Percentiles rank a stretch among this genome's conserved stretches.
Conservation (phyloP, 2,888 invertebrate genomes). For the Ochlodes sylvanus region DNA sequence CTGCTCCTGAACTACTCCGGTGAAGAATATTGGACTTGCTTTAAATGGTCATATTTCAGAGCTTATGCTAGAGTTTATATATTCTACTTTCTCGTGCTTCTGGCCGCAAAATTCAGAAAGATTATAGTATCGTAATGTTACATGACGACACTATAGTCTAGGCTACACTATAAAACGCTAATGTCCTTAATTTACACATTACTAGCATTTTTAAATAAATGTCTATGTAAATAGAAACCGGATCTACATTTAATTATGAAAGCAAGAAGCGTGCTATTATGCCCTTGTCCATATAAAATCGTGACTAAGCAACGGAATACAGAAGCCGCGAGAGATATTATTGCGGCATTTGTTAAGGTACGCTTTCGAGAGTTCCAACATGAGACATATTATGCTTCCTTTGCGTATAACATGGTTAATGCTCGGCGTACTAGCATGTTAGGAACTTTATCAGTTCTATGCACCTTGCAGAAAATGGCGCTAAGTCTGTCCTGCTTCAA, state of each 20-base stretch:
- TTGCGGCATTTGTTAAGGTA: constrained; percentile 22
- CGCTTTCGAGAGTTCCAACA: background rate
- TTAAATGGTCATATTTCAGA: constrained; percentile 2
- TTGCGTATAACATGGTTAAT: too few relatives aligned
- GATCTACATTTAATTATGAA: constrained; percentile 22
- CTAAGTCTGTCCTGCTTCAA: too few relatives aligned
- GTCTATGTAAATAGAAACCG: constrained; percentile 4
- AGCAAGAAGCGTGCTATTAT: constrained; percentile 15
- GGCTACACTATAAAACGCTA: background rate
- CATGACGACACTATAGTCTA: too few relatives aligned
- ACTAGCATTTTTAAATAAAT: background rate
- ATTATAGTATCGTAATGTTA: too few relatives aligned
- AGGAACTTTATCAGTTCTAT: too few relatives aligned
- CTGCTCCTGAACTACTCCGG: background rate
- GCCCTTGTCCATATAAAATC: constrained; percentile 26
- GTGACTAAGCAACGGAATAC: constrained; percentile 24
- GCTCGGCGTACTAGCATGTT: too few relatives aligned
- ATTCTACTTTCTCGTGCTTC: too few relatives aligned
- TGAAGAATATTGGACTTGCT: background rate
- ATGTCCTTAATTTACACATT: background rate
- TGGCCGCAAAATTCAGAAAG: too few relatives aligned
- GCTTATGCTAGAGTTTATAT: too few relatives aligned
- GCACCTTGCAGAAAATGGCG: too few relatives aligned
- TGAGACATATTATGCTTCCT: background rate
- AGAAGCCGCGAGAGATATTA: constrained; percentile 7